A percentile compares a stretch with the other conserved stretches of the same genome.
These are phyloP conservation scores for Osmerus mordax DNA, from an alignment of 2,113 vertebrate genomes.

Conservation along the genomic window DNA sequence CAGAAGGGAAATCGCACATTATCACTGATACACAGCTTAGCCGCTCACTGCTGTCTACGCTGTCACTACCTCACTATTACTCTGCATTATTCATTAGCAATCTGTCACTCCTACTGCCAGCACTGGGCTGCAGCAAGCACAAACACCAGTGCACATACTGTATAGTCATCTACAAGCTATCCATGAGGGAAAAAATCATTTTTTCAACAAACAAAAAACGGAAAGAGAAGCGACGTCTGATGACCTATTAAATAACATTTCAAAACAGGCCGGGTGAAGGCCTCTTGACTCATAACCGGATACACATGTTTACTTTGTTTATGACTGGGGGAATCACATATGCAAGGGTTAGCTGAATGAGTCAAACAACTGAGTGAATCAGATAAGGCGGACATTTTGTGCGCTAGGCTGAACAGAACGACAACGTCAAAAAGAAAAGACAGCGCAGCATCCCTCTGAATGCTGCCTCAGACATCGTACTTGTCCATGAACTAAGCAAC, in stretches of 20 bases:
- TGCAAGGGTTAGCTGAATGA: not conserved
- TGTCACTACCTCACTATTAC: slow-evolving; percentile 74
- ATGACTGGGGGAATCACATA: not conserved
- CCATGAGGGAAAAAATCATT: not conserved
- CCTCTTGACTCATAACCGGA: not conserved
- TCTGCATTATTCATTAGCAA: slow-evolving; percentile 80
- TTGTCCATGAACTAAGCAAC: not conserved
- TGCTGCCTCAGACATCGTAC: not conserved
- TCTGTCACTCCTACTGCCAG: slow-evolving; percentile 35
- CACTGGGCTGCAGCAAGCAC: not conserved
- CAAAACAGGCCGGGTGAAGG: not conserved
- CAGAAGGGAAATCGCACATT: slow-evolving; percentile 64
- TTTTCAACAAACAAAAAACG: not conserved
- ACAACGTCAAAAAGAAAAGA: not conserved
- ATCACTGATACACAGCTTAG: slow-evolving; percentile 63
- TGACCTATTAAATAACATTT: not conserved
- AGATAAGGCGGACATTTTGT: not conserved
- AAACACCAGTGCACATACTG: slow-evolving; percentile 41
- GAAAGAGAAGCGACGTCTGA: not conserved
- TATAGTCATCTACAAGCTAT: slow-evolving; percentile 1
- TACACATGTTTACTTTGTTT: not conserved
- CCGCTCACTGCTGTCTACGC: slow-evolving; percentile 69
- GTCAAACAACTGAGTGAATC: not conserved
- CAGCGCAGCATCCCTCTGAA: not conserved
- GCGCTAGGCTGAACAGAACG: not conserved